Evolutionary conservation across 1,140 invertebrate species (phyloP).

Genomic region (Drosophila orosa): DNA sequence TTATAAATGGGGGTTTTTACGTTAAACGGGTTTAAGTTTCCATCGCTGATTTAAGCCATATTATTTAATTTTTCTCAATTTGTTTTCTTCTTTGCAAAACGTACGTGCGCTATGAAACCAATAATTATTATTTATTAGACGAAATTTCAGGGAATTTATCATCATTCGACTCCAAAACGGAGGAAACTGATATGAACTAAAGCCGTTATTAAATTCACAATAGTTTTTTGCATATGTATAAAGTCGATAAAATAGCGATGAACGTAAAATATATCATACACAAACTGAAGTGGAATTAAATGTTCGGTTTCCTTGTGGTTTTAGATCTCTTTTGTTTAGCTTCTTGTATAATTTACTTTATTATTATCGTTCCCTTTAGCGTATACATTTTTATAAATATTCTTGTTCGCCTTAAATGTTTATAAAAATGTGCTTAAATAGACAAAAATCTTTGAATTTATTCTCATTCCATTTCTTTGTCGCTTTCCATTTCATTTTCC

Average conservation of each 20-base stretch:
- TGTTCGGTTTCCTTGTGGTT: constrained; percentile 25
- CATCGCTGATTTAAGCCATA: constrained; percentile 72
- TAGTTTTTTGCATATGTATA: constrained; percentile 19
- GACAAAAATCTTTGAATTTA: constrained; percentile 79
- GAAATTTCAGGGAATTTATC: constrained; percentile 47
- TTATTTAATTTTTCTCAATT: constrained; percentile 50
- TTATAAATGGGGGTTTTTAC: constrained; percentile 60
- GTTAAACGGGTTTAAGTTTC: constrained; percentile 63
- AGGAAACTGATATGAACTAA: constrained; percentile 39
- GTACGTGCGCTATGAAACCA: constrained; percentile 84
- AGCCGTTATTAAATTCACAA: constrained; percentile 12
- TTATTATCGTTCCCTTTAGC: constrained; percentile 78
- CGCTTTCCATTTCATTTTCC: constrained; percentile 32
- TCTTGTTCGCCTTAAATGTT: constrained; percentile 69
- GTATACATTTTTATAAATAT: constrained; percentile 81
- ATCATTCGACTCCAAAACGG: constrained; percentile 35
- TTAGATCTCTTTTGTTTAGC: constrained; percentile 49
- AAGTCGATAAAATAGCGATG: constrained; percentile 15
- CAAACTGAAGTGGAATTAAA: constrained; percentile 28
- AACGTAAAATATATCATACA: constrained; percentile 23
- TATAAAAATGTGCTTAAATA: constrained; percentile 83
- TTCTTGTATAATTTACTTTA: constrained; percentile 70
- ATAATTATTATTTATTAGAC: constrained; percentile 72
- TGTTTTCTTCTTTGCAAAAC: constrained; percentile 72
- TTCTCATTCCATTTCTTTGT: constrained; percentile 44